Base-by-base conservation (phyloP, 2,888 invertebrate genomes). In the Eulithis prunata region DNA sequence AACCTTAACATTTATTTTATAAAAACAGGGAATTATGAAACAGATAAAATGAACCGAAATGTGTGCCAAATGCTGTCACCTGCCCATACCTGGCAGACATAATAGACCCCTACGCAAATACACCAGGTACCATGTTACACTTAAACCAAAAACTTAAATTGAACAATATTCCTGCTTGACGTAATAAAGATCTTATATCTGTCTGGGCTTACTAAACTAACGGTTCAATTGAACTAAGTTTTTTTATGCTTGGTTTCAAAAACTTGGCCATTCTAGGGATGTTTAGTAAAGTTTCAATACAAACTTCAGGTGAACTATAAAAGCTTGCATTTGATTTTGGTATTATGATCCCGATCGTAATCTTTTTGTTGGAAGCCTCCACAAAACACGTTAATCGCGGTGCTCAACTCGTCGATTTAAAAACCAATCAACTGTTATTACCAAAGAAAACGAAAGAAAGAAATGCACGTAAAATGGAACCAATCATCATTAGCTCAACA, bases 401-500 rank as follows among this genome's bases (percentile, higher is more conserved):
- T 68, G 64, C 52, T 65, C 58, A 46, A 54, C 69, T 58, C 66
- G 60, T 57, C 63, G 66, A 70, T 64, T 63, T 70, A 56, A 74
- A 73, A 71, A 64, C 45, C 63, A 69, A 72, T 73, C 64, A 73
- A 71, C 67, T 58, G 64, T 65, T 66, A 63, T 63, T 62, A 71
- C 57, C 70, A 68, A 64, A 70, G 63, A 75, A 78, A 79, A 79
- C 80, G 74, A 64, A 70, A 63, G 64, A 76, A 75, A 75, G 54
- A 71, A 74, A 73, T 70, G 64, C 65, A 57, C 59, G 74, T 71
- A 76, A 80, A 73, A 68, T 65, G 70, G 70, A 78, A 75, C 81
- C 79, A 83, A 90, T 91, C 86, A 90, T 76, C 79, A 82, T 82
- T 81, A 83, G 68, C 70, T 75, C 81, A 93, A 94, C 89, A 94